Percentiles rank a stretch among this genome's conserved stretches.
phyloP scores from a whole-genome alignment of 2,888 invertebrate species.

The Phymatocera aterrima region DNA sequence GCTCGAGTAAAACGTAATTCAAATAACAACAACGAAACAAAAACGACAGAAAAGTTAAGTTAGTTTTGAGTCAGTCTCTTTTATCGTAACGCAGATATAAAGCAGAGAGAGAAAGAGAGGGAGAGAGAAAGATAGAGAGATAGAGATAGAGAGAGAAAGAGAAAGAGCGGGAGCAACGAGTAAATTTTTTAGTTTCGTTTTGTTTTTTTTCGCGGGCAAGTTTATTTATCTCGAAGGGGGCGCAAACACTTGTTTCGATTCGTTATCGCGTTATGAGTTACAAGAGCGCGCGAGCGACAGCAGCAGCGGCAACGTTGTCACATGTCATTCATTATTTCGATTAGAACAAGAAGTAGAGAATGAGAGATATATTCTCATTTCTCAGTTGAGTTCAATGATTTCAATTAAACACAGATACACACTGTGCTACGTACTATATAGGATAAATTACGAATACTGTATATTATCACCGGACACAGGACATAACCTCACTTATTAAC shows the following conservation, averaged over 20 bases:
- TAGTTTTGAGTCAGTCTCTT: too few species aligned
- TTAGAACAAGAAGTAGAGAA: not conserved
- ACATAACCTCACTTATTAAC: slow-evolving; percentile 42
- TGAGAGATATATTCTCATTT: too few species aligned
- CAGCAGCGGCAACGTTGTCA: slow-evolving; percentile 21
- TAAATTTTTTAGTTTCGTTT: too few species aligned
- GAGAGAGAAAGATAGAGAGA: too few species aligned
- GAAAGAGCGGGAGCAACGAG: too few species aligned
- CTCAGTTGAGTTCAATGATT: slow-evolving; percentile 16
- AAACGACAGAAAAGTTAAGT: too few species aligned
- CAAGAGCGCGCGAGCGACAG: not conserved
- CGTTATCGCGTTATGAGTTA: not conserved
- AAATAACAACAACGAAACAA: not conserved
- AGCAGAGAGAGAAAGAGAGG: too few species aligned
- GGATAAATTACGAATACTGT: not conserved
- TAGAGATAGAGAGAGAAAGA: too few species aligned
- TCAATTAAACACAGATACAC: slow-evolving; percentile 22
- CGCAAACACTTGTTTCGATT: not conserved
- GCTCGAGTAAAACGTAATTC: not conserved
- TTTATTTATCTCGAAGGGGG: not conserved
- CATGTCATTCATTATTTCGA: slow-evolving; percentile 24
- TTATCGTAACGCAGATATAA: too few species aligned
- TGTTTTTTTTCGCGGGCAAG: not conserved
- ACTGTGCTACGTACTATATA: not conserved
- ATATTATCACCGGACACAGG: not conserved